A percentile compares a stretch with the other conserved stretches of the same genome.
These are phyloP conservation scores for Elmis aenea DNA, from an alignment of 2,888 invertebrate genomes.

Conservation along the genomic window DNA sequence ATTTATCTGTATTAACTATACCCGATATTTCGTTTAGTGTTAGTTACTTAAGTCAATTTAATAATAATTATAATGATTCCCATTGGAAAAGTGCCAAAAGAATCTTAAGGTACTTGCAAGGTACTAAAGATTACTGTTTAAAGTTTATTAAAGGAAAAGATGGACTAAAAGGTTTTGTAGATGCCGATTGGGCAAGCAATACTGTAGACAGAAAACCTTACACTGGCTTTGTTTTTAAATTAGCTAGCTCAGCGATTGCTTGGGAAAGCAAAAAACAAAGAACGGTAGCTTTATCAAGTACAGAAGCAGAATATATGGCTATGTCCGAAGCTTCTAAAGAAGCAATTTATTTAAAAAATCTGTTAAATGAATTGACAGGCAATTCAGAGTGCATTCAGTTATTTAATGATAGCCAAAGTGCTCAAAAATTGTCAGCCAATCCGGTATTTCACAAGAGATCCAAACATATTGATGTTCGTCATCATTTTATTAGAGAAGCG, in stretches of 20 bases:
- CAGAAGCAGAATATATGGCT: slow-evolving; percentile 33
- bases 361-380: slow-evolving; percentile 9
- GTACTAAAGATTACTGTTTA: slow-evolving; percentile 20
- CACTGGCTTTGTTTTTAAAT: slow-evolving; percentile 29
- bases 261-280: slow-evolving; percentile 32
- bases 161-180: slow-evolving; percentile 22
- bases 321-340: slow-evolving; percentile 28
- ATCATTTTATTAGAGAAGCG: slow-evolving; percentile 21
- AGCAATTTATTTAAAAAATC: slow-evolving; percentile 16
- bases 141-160: slow-evolving; percentile 14
- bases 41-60: slow-evolving; percentile 21
- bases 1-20: slow-evolving; percentile 20
- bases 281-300: slow-evolving; percentile 32
- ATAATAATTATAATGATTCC: slow-evolving; percentile 15
- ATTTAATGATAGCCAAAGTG: slow-evolving; percentile 16
- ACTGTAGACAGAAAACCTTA: slow-evolving; percentile 38
- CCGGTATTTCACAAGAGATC: slow-evolving; percentile 10
- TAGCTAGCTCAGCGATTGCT: slow-evolving; percentile 28
- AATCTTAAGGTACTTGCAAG: slow-evolving; percentile 21
- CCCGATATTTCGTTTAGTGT: slow-evolving; percentile 25
- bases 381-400: neutral
- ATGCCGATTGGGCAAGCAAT: slow-evolving; percentile 28
- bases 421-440: slow-evolving; percentile 12
- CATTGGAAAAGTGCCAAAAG: slow-evolving; percentile 25
- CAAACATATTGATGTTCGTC: slow-evolving; percentile 24